phyloP scores from a whole-genome alignment of 2,888 invertebrate species.

The Andrena flavipes region DNA sequence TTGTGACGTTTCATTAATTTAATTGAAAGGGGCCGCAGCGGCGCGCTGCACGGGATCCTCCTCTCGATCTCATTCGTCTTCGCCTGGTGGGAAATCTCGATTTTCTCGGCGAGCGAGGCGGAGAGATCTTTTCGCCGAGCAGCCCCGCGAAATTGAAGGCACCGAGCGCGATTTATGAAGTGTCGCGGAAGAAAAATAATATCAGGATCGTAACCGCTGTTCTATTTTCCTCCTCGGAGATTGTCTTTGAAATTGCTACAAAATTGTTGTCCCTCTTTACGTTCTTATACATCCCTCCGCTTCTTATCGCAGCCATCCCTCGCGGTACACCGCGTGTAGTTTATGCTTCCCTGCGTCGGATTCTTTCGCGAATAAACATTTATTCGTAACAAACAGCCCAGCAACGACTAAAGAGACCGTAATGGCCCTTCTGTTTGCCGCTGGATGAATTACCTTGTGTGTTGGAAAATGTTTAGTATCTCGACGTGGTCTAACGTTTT shows the following conservation, averaged over 20 bases:
- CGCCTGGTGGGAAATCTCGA: slow-evolving; percentile 12
- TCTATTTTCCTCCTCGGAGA: slow-evolving; percentile 7
- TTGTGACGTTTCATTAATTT: slow-evolving; percentile 60
- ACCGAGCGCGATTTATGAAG: slow-evolving; percentile 38
- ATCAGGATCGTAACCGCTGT: background rate
- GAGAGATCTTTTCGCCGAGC: background rate
- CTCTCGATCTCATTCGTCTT: slow-evolving; percentile 26
- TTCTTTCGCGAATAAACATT: background rate
- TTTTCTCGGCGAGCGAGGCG: slow-evolving; percentile 3
- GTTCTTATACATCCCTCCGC: background rate
- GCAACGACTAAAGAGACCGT: background rate
- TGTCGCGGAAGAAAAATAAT: slow-evolving; percentile 32
- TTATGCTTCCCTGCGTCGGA: background rate
- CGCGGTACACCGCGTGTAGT: background rate
- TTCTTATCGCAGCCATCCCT: background rate
- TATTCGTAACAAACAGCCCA: background rate
- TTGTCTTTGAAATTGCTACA: slow-evolving; percentile 4
- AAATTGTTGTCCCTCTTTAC: slow-evolving; percentile 4
- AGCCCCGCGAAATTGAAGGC: slow-evolving; percentile 16
- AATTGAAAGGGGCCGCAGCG: slow-evolving; percentile 31
- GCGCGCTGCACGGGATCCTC: slow-evolving; percentile 1
- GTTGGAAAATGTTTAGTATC: no score
- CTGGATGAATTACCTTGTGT: no score
- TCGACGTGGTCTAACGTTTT: no score
- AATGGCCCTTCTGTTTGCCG: no score